phyloP scores from a whole-genome alignment of 2,113 vertebrate genomes.

The Urocitellus parryii region DNA sequence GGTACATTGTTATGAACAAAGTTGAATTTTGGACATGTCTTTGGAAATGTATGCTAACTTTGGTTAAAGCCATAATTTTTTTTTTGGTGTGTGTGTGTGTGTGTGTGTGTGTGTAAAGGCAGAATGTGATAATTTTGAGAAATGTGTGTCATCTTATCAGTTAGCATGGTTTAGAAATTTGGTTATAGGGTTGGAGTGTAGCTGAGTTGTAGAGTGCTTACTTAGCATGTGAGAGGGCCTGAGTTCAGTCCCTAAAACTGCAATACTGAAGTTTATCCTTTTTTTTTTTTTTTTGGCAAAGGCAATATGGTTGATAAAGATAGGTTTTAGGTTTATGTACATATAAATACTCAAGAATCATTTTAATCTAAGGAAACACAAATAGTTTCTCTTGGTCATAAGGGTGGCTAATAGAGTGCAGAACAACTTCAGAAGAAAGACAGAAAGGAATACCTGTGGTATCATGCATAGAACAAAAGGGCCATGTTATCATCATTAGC shows the following conservation, averaged over 20 bases:
- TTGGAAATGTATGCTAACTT: background rate
- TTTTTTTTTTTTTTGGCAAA: no score
- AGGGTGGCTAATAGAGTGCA: rapidly evolving
- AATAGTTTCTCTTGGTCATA: background rate
- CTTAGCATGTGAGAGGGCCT: background rate
- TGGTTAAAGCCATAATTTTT: background rate
- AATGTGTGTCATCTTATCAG: background rate
- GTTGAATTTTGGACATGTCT: background rate
- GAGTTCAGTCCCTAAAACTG: background rate
- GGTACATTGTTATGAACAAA: background rate
- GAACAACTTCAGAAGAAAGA: background rate
- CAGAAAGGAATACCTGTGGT: background rate
- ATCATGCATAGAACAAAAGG: background rate
- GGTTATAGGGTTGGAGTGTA: background rate
- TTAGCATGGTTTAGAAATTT: constrained; percentile 32
- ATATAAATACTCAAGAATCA: background rate
- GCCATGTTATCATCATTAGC: background rate
- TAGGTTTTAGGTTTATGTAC: background rate
- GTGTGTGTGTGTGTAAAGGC: background rate
- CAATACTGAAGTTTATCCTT: no score
- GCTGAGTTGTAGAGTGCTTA: background rate
- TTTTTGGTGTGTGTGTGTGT: background rate
- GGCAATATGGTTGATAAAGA: background rate
- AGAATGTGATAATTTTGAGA: background rate
- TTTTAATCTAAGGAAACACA: background rate